Base-by-base conservation (phyloP, 53 echinoderm and acorn worm genomes). In the Antedon mediterranea region DNA sequence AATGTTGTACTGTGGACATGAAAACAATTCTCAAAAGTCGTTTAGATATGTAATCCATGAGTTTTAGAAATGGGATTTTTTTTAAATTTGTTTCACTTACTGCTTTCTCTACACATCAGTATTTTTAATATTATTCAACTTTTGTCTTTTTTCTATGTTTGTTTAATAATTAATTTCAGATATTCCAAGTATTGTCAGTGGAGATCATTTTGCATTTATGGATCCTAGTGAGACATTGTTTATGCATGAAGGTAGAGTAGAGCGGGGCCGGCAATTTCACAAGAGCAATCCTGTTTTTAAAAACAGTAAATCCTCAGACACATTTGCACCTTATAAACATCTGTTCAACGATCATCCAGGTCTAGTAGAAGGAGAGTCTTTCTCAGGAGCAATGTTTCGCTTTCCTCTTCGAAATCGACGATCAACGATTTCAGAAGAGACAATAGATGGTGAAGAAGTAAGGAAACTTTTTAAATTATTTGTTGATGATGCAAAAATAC, bases 181-280 rank as follows among this genome's bases (percentile, higher is more conserved):
- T 83, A 30, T 83, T 34, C 83, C 83, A 0, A 71, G 83, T 41
- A 72, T 83, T 76, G 18, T 83, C 18, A 83, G 83, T 27, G 83
- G 78, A 11, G 34, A 71, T 27, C 30, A 34, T 0, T 27, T 83
- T 33, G 83, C 34, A 3, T 78, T 72, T 31, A 33, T 83, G 9
- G 83, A 83, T 72, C 83, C 83, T 9, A 71, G 32, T 20, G 83
- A 83, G 30, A 37, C 33, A 15, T 33, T 57, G 23, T 83, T 83
- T 32, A n/a, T 8, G 30, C 26, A 11, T 7, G 13, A 34, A 41
- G 76, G 41, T 33, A 33, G 8, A 76, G 34, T 11, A 6, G 6
- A 9, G 13, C 20, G 76, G n/a, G 33, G 33, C 0, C 28, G 31
- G 9, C 31, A 76, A 43, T 5, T 76, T 30, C 7, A 30, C 23